Evolutionary conservation across 1,140 invertebrate species (phyloP), one percentile per base, ranked within the genome.

Genomic region (Augochlora pura): DNA sequence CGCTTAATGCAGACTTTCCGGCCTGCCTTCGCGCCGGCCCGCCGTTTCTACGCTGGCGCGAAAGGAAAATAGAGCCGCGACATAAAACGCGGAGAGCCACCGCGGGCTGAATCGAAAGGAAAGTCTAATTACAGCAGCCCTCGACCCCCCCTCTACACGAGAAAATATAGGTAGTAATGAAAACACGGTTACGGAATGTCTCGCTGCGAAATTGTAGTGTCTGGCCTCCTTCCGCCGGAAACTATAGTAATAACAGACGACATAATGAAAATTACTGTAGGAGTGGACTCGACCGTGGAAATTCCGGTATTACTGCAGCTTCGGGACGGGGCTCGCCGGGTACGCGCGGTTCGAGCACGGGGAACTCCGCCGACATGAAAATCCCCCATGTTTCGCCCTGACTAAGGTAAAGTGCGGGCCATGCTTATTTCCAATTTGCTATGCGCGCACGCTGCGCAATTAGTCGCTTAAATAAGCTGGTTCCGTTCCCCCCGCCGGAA

Each of bases 371-470:
- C 32, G 42, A 77, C 66, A 27, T 21, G 75, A 52, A 70, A 71
- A 63, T 77, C 18, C 59, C 25, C 10, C n/a, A 7, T 46, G 1
- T 6, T 5, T 8, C 32, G 10, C 32, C n/a, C 49, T 67, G 49
- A 67, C 38, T 57, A 75, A 25, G 23, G 46, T 25, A 12, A 77
- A 77, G 27, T 62, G 57, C 42, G 21, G 7, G 32, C 2, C n/a
- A 39, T n/a, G 16, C 57, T 77, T 68, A 62, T 71, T 70, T 77
- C 27, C 67, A 77, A 77, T 77, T 71, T 70, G 42, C 21, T 46
- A 63, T 9, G 18, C 59, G 16, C 12, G 42, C 38, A 42, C 21
- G 52, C 57, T 18, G 21, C 18, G n/a, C 49, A 71, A 64, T 23
- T 16, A n/a, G 21, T 23, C 14, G 21, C 52, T 9, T 63, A 71